Evolutionary conservation across 2,797 vertebrate genomes (phyloP), one percentile per base, ranked within the genome.

Genomic region (Saxicola maurus): DNA sequence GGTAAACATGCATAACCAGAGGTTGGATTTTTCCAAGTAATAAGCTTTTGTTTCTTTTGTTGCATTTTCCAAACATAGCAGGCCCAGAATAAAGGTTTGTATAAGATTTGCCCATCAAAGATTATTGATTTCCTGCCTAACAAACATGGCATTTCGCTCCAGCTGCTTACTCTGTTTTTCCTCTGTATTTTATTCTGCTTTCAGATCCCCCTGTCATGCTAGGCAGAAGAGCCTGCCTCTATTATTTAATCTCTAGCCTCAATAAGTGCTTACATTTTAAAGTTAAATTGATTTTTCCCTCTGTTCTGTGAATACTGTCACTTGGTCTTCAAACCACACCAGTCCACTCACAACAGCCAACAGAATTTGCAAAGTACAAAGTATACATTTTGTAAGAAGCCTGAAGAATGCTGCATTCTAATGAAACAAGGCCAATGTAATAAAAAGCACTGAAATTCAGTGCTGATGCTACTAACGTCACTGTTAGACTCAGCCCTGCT

Each of bases 91-190:
- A 93, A 91, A 93, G 79, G 53, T 86, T 82, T 89, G 57, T 73
- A 9, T 82, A 92, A 89, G 56, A 84, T 66, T 86, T 56, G 18
- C n/a, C 37, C 80, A 87, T 73, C 59, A 86, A 87, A 86, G 31
- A 61, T 64, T 87, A 87, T 86, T 74, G 89, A 94, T 87, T 89
- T 71, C 46, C 53, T 76, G 49, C 67, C 67, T 91, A 86, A 92
- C 33, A 82, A 91, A 84, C 56, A 57, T 15, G 27, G 37, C 74
- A 84, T 79, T 92, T 86, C 53, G 64, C 67, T 83, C 53, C 82
- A 91, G 77, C 60, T 86, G 35, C 31, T 89, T 52, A 69, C 11
- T 42, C 30, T 73, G 6, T 24, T 87, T 86, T 88, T 38, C 25
- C 19, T 81, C 69, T 35, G 4, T 79, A 51, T 76, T 28, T 92